phyloP scores from a whole-genome alignment of 2,113 vertebrate species.

The Setophaga coronata region DNA sequence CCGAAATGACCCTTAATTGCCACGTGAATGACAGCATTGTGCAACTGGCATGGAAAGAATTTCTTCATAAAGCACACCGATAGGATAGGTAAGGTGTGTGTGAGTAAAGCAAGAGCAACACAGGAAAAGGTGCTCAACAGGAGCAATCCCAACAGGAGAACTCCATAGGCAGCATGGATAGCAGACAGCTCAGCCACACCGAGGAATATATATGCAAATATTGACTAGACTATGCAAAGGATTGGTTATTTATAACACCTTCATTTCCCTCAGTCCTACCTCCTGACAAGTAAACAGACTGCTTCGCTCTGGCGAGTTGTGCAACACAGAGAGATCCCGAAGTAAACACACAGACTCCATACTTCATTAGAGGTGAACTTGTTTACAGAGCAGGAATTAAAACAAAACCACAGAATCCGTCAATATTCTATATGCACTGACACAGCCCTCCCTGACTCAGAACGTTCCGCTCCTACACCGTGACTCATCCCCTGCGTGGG shows the following conservation, averaged over 20 bases:
- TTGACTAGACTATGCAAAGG: not conserved
- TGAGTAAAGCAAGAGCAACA: not conserved
- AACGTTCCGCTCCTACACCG: not conserved
- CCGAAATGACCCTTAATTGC: not conserved
- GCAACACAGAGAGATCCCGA: conserved; percentile 2
- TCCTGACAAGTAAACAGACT: conserved; percentile 41
- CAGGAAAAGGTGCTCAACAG: accelerated
- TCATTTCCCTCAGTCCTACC: not conserved
- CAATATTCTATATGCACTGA: not conserved
- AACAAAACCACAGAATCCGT: not conserved
- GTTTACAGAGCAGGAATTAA: conserved; percentile 6
- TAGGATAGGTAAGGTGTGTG: accelerated
- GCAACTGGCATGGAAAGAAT: not conserved
- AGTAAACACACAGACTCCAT: conserved; percentile 26
- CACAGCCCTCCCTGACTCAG: not conserved
- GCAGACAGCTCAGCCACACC: not conserved
- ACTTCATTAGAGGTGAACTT: conserved; percentile 35
- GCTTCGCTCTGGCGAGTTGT: not conserved
- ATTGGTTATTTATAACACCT: conserved; percentile 31
- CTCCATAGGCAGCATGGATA: not conserved
- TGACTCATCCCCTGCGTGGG: conserved; percentile 17
- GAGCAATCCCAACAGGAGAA: not conserved
- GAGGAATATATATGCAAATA: conserved; percentile 33
- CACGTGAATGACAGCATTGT: not conserved
- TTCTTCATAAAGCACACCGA: not conserved